Percentiles rank a stretch among this genome's conserved stretches.
phyloP scores from a whole-genome alignment of 2,797 vertebrate genomes.

The Bovichtus diacanthus region DNA sequence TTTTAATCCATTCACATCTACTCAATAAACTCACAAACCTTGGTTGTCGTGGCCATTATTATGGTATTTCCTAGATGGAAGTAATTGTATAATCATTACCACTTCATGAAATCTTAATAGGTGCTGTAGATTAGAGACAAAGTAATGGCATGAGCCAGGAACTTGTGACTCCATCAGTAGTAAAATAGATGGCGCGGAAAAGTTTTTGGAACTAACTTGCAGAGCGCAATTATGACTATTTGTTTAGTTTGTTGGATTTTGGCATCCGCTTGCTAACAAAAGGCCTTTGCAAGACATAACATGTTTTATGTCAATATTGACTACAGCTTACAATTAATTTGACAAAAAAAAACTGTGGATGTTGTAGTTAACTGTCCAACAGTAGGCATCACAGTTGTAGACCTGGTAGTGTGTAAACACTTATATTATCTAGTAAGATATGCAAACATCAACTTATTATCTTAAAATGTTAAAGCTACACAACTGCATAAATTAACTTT shows the following conservation, averaged over 20 bases:
- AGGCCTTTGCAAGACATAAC: too few relatives aligned
- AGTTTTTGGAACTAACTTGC: conserved; percentile 35
- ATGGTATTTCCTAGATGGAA: conserved; percentile 65
- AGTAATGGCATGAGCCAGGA: conserved; percentile 59
- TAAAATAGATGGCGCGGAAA: conserved; percentile 54
- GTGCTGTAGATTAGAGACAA: conserved; percentile 67
- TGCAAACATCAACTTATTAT: neutral
- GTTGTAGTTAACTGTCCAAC: too few relatives aligned
- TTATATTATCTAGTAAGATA: neutral
- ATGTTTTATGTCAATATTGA: conserved; percentile 9
- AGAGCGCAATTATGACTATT: conserved; percentile 6
- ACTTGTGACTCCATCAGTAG: conserved; percentile 65
- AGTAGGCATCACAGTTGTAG: neutral
- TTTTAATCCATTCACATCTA: conserved; percentile 79
- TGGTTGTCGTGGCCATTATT: conserved; percentile 52
- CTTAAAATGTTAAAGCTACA: neutral
- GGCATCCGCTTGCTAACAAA: neutral
- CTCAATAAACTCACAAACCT: conserved; percentile 69
- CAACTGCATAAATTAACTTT: neutral
- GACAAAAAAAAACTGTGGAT: neutral
- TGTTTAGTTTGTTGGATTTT: conserved; percentile 8
- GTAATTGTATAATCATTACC: conserved; percentile 81
- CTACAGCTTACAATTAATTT: neutral
- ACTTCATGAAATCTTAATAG: conserved; percentile 83
- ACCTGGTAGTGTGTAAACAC: neutral